phyloP scores from a whole-genome alignment of 2,888 invertebrate species.

The Watsonalla binaria region DNA sequence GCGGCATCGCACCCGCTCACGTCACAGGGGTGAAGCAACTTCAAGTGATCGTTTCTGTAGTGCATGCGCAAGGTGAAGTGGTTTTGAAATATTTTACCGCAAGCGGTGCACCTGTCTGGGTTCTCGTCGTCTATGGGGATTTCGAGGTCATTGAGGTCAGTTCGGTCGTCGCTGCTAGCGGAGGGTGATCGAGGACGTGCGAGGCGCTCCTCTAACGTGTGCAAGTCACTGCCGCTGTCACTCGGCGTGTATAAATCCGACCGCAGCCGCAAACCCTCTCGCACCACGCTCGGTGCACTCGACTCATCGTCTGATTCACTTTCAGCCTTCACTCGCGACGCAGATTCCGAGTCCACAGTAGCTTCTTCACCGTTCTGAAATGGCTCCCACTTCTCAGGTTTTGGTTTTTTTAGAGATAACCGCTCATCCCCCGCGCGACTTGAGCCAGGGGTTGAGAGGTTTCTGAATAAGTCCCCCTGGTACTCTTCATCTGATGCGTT shows the following conservation, averaged over 20 bases:
- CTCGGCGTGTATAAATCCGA: slow-evolving; percentile 73
- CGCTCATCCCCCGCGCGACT: slow-evolving; percentile 66
- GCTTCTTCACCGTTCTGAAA: slow-evolving; percentile 69
- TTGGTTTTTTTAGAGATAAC: slow-evolving; percentile 69
- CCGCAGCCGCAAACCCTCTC: slow-evolving; percentile 66
- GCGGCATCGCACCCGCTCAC: slow-evolving; percentile 95
- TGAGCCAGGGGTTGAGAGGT: slow-evolving; percentile 58
- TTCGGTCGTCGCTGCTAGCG: slow-evolving; percentile 64
- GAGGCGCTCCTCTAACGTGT: slow-evolving; percentile 72
- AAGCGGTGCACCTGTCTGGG: slow-evolving; percentile 90
- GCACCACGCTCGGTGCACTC: slow-evolving; percentile 69
- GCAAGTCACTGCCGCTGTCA: slow-evolving; percentile 70
- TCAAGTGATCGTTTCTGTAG: slow-evolving; percentile 94
- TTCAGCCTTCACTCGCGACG: slow-evolving; percentile 69
- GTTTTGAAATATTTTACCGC: slow-evolving; percentile 93
- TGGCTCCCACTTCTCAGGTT: slow-evolving; percentile 63
- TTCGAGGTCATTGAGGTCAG: slow-evolving; percentile 79
- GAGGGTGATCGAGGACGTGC: slow-evolving; percentile 74
- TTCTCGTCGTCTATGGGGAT: slow-evolving; percentile 93
- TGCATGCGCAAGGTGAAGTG: slow-evolving; percentile 94
- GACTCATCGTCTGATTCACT: slow-evolving; percentile 74
- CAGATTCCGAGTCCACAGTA: slow-evolving; percentile 60
- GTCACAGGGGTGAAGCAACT: slow-evolving; percentile 92
- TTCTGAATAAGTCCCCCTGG: slow-evolving; percentile 66
- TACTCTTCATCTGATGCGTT: slow-evolving; percentile 71